Percentiles rank a stretch among this genome's conserved stretches.
Evolutionary conservation across 2,113 vertebrate species (phyloP).

Genomic region (Myrmecobius fasciatus): DNA sequence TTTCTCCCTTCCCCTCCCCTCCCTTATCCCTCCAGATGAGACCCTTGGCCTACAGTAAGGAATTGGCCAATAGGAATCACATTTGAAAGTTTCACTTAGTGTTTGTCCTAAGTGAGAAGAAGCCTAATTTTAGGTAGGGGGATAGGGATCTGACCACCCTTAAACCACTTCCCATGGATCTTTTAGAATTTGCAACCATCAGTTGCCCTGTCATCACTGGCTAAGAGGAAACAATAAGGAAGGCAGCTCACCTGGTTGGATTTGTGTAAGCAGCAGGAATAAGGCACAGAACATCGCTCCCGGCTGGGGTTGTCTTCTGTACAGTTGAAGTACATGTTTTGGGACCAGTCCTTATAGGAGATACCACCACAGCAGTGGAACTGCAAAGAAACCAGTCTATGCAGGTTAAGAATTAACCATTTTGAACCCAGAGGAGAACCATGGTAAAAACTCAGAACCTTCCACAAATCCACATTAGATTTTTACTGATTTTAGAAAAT

Average conservation of each 20-base stretch:
- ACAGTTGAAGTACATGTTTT: slow-evolving; percentile 95
- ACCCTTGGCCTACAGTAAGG: not conserved
- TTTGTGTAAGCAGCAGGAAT: slow-evolving; percentile 89
- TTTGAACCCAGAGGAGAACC: not conserved
- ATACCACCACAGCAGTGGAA: slow-evolving; percentile 92
- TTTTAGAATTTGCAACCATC: not conserved
- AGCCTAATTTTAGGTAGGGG: not conserved
- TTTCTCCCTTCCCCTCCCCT: not conserved
- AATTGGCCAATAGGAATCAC: slow-evolving; percentile 14
- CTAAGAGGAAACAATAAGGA: not conserved
- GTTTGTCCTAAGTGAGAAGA: not conserved
- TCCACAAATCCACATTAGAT: not conserved
- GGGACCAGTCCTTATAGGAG: slow-evolving; percentile 92
- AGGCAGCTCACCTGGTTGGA: slow-evolving; percentile 81
- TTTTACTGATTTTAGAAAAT: not conserved
- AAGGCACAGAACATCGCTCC: slow-evolving; percentile 94
- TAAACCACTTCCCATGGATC: not conserved
- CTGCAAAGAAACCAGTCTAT: slow-evolving; percentile 77
- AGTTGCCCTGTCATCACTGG: not conserved
- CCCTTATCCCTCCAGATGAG: not conserved
- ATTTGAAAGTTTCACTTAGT: not conserved
- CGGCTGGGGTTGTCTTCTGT: slow-evolving; percentile 86
- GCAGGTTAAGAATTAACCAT: not conserved
- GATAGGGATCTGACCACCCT: not conserved
- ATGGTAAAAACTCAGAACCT: not conserved